Conservation (phyloP, 37 sponge, comb jelly and placozoan species). For the Ianthella basta region DNA sequence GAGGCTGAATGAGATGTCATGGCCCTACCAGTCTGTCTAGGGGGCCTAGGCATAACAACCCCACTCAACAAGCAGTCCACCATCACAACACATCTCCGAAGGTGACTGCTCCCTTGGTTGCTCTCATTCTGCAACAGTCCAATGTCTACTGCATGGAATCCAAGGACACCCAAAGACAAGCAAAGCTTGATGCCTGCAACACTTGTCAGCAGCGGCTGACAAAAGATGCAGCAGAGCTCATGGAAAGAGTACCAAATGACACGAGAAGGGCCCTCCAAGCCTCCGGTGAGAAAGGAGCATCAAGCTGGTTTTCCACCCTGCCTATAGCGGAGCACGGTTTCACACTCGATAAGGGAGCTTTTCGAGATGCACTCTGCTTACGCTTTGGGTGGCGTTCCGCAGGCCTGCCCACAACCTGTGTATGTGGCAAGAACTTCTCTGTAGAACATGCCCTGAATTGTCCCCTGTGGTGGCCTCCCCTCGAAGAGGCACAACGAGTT, state of each 20-base stretch:
- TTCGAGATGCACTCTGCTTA: not conserved
- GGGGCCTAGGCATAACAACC: not conserved
- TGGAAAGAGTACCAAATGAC: not conserved
- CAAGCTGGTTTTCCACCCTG: slow-evolving; percentile 5
- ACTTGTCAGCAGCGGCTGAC: not conserved
- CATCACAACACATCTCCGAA: not conserved
- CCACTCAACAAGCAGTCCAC: not conserved
- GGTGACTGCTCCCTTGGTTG: not conserved
- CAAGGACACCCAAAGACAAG: not conserved
- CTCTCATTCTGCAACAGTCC: too few relatives aligned
- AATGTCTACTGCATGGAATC: too few relatives aligned
- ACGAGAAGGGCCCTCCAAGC: not conserved
- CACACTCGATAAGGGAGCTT: not conserved
- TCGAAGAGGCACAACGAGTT: too few relatives aligned
- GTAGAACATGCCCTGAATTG: slow-evolving; percentile 18
- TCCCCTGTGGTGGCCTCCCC: too few relatives aligned
- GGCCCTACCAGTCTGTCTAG: not conserved
- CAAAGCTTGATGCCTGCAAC: not conserved
- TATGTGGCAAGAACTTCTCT: not conserved
- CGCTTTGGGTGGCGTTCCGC: slow-evolving; percentile 9
- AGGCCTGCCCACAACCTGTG: slow-evolving; percentile 7
- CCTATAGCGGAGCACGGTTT: slow-evolving; percentile 10
- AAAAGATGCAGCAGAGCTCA: not conserved
- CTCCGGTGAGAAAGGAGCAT: not conserved
- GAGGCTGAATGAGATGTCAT: not conserved